Conservation (phyloP, 2,888 invertebrate genomes). For the Galeruca laticollis region DNA sequence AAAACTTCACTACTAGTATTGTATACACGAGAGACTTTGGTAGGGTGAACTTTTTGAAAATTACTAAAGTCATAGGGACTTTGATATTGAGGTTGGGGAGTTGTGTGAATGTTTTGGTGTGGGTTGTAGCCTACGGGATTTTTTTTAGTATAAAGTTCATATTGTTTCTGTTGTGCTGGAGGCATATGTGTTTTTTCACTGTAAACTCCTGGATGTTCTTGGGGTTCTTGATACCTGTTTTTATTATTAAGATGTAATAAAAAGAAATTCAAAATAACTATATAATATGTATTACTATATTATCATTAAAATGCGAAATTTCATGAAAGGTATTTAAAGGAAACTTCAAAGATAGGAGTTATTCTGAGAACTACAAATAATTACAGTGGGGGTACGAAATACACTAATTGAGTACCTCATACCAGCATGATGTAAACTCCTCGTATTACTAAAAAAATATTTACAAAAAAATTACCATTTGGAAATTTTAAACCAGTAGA, state of each 20-base stretch:
- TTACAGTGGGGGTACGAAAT: too few relatives aligned
- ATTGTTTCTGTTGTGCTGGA: slow-evolving; percentile 40
- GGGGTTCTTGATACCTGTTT: slow-evolving; percentile 29
- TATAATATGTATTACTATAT: neutral
- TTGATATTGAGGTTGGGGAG: slow-evolving; percentile 13
- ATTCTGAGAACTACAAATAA: too few relatives aligned
- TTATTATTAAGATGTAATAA: neutral
- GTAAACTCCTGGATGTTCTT: slow-evolving; percentile 51
- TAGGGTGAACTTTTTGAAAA: slow-evolving; percentile 14
- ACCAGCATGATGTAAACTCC: too few relatives aligned
- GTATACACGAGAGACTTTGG: neutral
- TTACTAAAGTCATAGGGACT: slow-evolving; percentile 25
- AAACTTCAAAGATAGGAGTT: too few relatives aligned
- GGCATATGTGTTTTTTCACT: slow-evolving; percentile 50
- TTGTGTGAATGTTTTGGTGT: slow-evolving; percentile 42
- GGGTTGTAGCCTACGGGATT: slow-evolving; percentile 28
- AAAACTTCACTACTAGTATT: neutral
- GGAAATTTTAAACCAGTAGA: too few relatives aligned
- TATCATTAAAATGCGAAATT: neutral
- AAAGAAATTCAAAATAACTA: neutral
- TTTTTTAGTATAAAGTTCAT: slow-evolving; percentile 30
- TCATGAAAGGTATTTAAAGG: neutral
- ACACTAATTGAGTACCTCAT: too few relatives aligned
- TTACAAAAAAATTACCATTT: too few relatives aligned
- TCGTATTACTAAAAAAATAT: too few relatives aligned